A percentile compares a stretch with the other conserved stretches of the same genome.
Evolutionary conservation across 2,888 invertebrate species (phyloP).

Genomic region (Desoria tigrina): DNA sequence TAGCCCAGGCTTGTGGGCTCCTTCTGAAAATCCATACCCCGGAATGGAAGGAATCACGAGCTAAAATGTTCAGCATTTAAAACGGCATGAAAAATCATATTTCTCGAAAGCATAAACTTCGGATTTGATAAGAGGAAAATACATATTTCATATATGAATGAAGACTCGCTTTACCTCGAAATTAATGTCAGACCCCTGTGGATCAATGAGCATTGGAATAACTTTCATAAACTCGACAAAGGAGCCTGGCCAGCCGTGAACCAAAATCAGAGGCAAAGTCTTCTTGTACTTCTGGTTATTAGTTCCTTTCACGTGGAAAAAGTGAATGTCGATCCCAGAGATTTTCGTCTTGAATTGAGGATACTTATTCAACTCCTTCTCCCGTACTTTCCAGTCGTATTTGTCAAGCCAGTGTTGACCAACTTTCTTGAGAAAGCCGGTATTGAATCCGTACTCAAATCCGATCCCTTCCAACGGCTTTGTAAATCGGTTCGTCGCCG

Average conservation of each 20-base stretch:
- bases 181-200: conserved; percentile 26
- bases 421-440: conserved; percentile 67
- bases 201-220: conserved; percentile 28
- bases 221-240: conserved; percentile 48
- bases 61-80: conserved; percentile 35
- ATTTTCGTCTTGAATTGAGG: conserved; percentile 75
- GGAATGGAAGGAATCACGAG: conserved; percentile 61
- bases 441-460: conserved; percentile 81
- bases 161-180: conserved; percentile 53
- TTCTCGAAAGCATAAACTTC: too few species aligned
- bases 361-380: conserved; percentile 70
- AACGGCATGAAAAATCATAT: too few species aligned
- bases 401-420: conserved; percentile 73
- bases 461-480: conserved; percentile 60
- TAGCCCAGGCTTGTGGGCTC: conserved; percentile 57
- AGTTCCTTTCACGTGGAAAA: conserved; percentile 65
- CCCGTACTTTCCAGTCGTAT: conserved; percentile 72
- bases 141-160: too few species aligned
- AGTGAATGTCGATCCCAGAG: conserved; percentile 76
- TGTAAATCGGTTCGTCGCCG: conserved; percentile 51
- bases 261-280: conserved; percentile 20
- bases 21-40: conserved; percentile 62
- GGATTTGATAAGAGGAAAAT: too few species aligned
- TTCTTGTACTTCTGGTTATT: conserved; percentile 27
- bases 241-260: conserved; percentile 44